Evolutionary conservation across 2,888 invertebrate genomes (phyloP).

Genomic region (Meteorus colon): DNA sequence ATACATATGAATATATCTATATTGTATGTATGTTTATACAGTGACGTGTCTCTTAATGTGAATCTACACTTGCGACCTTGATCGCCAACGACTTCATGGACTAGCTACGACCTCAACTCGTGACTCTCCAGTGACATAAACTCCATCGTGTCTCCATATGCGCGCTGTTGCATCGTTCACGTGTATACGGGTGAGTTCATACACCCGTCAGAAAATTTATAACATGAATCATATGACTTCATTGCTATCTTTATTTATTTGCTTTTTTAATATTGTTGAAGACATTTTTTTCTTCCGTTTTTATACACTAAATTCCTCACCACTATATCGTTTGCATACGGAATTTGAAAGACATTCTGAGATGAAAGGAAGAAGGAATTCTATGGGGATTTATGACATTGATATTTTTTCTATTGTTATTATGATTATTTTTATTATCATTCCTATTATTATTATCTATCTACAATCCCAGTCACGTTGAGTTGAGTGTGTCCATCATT

Average conservation of each 20-base stretch:
- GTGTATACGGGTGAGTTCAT: neutral
- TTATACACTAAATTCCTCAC: neutral
- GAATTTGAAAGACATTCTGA: neutral
- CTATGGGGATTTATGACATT: constrained; percentile 13
- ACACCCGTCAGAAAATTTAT: constrained; percentile 26
- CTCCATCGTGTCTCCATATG: constrained; percentile 9
- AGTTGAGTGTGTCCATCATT: constrained; percentile 14
- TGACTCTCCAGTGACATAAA: constrained; percentile 37
- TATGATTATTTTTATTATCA: neutral
- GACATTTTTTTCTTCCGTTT: neutral
- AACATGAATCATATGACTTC: constrained; percentile 32
- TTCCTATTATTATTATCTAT: neutral
- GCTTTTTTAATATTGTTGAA: neutral
- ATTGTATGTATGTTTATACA: neutral
- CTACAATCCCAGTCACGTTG: constrained; percentile 4
- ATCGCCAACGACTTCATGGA: constrained; percentile 24
- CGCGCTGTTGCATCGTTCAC: neutral
- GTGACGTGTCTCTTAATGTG: constrained; percentile 34
- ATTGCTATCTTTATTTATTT: constrained; percentile 6
- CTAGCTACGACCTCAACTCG: constrained; percentile 36
- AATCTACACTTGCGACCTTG: constrained; percentile 35
- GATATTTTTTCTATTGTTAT: neutral
- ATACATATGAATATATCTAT: constrained; percentile 22
- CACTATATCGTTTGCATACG: neutral
- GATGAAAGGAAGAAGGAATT: neutral